Evolutionary conservation across 1,140 invertebrate genomes (phyloP), one percentile per base, ranked within the genome.

Genomic region (Drosophila micromelanica): DNA sequence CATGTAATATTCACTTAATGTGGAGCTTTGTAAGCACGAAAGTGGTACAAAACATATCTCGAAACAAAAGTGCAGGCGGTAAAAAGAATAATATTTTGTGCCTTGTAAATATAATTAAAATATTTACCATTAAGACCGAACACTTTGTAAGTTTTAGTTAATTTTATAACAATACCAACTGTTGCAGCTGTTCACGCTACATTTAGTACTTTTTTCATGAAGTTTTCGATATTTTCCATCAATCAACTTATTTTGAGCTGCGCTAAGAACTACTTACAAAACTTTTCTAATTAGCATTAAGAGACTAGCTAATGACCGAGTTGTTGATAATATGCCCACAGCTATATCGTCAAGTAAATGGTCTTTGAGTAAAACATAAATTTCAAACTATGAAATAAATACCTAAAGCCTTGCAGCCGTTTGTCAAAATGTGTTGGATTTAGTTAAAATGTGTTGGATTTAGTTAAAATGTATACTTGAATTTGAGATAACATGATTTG

Each of bases 241-340:
- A 72, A 72, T 72, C 69, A 72, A 59, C 13, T 40, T 35, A 30
- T 9, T n/a, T 30, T 2, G 20, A 20, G 62, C 8, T 15, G 38
- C 12, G 15, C 13, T 7, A 9, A 20, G 40, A 52, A 38, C 35
- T 67, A 38, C 69, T 67, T 67, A 20, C 11, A 15, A 59, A 72
- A 72, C 54, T 72, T 72, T 67, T 67, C 54, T 59, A 72, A 72
- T 72, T 72, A 72, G 69, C 38, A 17, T 67, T 52, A 38, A 40
- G 51, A 27, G 51, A 15, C 7, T 9, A 8, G 42, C 7, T 9
- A 45, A 7, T 7, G 42, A 49, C 30, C 54, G 42, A 57, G 40
- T 46, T 55, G 20, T 42, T 71, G 35, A 51, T 64, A 59, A 57
- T 45, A 23, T 13, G 45, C 11, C 32, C 30, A 49, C 9, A 42